Evolutionary conservation across 2,888 invertebrate species (phyloP).

Genomic region (Rhopalosiphum nymphaeae): DNA sequence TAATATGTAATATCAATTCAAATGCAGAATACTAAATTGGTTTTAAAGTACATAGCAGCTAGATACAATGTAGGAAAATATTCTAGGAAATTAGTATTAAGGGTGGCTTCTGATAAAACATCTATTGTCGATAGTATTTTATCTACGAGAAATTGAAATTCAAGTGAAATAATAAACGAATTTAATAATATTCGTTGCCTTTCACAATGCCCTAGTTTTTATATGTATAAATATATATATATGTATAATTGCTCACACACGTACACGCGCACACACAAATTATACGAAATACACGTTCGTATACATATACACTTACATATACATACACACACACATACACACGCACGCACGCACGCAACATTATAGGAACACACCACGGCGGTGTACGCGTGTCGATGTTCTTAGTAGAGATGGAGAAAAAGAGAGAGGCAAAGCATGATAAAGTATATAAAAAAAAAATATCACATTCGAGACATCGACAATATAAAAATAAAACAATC

Average conservation of each 20-base stretch:
- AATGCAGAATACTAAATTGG: neutral
- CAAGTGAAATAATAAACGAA: neutral
- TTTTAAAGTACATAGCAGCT: neutral
- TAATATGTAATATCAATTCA: neutral
- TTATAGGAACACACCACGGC: neutral
- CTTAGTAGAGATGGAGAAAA: neutral
- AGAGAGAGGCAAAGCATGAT: neutral
- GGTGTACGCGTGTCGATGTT: neutral
- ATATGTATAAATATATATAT: neutral
- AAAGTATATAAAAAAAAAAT: neutral
- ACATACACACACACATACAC: neutral
- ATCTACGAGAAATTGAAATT: neutral
- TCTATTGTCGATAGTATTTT: neutral
- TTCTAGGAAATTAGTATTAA: neutral
- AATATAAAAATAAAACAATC: neutral
- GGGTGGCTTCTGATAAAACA: neutral
- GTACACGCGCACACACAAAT: neutral
- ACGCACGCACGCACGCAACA: neutral
- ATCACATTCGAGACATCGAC: neutral
- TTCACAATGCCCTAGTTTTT: constrained; percentile 58
- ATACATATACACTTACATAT: neutral
- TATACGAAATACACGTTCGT: neutral
- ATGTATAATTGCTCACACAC: neutral
- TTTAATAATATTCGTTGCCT: neutral
- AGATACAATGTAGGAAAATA: neutral